Base-by-base conservation (phyloP, 2,888 invertebrate genomes). In the Cryptus viduatorius region DNA sequence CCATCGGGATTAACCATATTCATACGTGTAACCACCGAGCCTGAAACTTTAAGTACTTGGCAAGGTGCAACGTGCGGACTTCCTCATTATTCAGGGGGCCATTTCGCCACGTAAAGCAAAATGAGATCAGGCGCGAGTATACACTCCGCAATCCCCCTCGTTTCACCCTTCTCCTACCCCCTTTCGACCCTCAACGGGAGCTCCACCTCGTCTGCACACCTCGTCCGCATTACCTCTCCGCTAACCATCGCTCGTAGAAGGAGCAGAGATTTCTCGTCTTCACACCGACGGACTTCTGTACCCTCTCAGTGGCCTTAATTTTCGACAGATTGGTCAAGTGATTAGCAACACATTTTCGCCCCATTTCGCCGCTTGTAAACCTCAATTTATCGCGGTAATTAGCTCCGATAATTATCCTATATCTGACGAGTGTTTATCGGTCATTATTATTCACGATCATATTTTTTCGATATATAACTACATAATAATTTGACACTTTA, bases 1-100 rank as follows among this genome's bases (percentile, higher is more conserved):
- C 83, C 69, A 80, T 80, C 80, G 77, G 83, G 83, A 83, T 83
- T 83, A 83, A 83, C 75, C 83, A 80, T 80, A 83, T 83, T 83
- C 83, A 80, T 83, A 83, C 83, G 83, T 80, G 83, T 83, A 83
- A 80, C 83, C 83, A 72, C 75, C 79, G 53, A 75, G 80, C 80
- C 76, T 76, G 80, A 83, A 80, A 83, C 64, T 80, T 83, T 83
- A 83, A 83, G 83, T 75, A 80, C 83, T 79, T 71, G 83, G 83
- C 83, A 83, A 80, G 79, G 83, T 80, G 83, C 83, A 80, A 83
- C 78, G 79, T 73, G 83, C 72, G 83, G 71, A 77, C 83, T 72
- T 67, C 80, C 79, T 79, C 83, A 73, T 82, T 82, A 82, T 82
- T 82, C 82, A 82, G 48, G 67, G 78, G 78, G 78, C 78, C 72